phyloP scores from a whole-genome alignment of 2,113 vertebrate genomes.

The Dolichotis patagonum region DNA sequence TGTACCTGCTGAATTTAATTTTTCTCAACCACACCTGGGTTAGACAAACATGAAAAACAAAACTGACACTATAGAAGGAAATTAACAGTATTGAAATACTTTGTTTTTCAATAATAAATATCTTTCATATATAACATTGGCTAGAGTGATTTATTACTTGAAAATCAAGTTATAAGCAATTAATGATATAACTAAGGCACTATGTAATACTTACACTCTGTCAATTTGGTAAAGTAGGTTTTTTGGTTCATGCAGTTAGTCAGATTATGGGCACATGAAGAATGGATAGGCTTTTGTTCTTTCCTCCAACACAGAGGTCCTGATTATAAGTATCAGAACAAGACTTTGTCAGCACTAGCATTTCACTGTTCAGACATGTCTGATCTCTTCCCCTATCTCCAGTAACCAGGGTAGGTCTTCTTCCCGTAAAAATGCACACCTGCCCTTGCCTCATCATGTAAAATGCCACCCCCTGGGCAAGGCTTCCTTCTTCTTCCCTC shows the following conservation, averaged over 20 bases:
- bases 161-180: background rate
- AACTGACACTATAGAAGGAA: background rate
- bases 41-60: background rate
- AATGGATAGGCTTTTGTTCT: background rate
- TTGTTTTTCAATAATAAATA: background rate
- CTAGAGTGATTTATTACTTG: background rate
- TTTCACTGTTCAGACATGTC: background rate
- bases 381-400: background rate
- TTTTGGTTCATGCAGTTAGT: background rate
- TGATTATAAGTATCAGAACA: background rate
- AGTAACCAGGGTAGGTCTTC: background rate
- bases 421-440: background rate
- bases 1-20: background rate
- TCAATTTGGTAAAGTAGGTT: background rate
- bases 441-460: background rate
- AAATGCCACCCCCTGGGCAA: background rate
- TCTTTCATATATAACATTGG: background rate
- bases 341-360: background rate
- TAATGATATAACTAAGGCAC: background rate
- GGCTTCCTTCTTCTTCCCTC: background rate
- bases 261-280: background rate
- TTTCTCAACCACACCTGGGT: background rate
- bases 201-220: background rate
- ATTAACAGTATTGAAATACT: background rate
- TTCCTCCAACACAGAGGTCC: background rate